These are phyloP conservation scores for Oopsacas minuta DNA, from an alignment of 37 sponge, comb jelly and placozoan species.

Conservation along the genomic window DNA sequence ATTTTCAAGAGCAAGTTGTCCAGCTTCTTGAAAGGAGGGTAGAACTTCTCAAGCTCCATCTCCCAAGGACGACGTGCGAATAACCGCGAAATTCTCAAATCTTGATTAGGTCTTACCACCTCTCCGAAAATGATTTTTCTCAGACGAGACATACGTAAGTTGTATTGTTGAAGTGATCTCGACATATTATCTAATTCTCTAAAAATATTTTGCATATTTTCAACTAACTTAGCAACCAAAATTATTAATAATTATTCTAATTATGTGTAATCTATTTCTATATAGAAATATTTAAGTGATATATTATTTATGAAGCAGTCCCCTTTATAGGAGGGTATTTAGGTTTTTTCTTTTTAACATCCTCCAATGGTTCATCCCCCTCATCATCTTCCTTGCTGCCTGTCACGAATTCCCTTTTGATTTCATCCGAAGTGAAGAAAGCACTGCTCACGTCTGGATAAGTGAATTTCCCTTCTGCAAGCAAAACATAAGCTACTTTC, in stretches of 20 bases:
- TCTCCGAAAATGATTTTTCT: conserved; percentile 73
- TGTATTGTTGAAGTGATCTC: conserved; percentile 1
- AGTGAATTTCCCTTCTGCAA: not conserved
- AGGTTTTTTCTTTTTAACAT: not conserved
- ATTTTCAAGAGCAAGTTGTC: conserved; percentile 34
- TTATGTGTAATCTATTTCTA: too few species aligned
- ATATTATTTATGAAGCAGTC: not conserved
- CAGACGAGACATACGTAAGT: conserved; percentile 43
- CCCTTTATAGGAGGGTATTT: not conserved
- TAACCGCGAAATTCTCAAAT: conserved; percentile 36
- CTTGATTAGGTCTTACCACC: conserved; percentile 33
- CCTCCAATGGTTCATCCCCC: too few species aligned
- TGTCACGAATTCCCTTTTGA: not conserved
- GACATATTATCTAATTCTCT: not conserved
- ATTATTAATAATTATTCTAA: too few species aligned
- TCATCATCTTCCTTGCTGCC: not conserved
- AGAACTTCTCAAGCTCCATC: conserved; percentile 28
- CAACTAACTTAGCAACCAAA: too few species aligned
- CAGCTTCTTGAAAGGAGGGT: conserved; percentile 50
- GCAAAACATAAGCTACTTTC: not conserved
- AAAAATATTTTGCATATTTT: too few species aligned
- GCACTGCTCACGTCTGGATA: not conserved
- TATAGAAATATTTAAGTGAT: not conserved
- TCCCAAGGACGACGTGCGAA: conserved; percentile 44
- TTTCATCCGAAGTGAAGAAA: not conserved